Evolutionary conservation across 2,797 vertebrate genomes (phyloP), one percentile per base, ranked within the genome.

Genomic region (Centropyge bicolor): DNA sequence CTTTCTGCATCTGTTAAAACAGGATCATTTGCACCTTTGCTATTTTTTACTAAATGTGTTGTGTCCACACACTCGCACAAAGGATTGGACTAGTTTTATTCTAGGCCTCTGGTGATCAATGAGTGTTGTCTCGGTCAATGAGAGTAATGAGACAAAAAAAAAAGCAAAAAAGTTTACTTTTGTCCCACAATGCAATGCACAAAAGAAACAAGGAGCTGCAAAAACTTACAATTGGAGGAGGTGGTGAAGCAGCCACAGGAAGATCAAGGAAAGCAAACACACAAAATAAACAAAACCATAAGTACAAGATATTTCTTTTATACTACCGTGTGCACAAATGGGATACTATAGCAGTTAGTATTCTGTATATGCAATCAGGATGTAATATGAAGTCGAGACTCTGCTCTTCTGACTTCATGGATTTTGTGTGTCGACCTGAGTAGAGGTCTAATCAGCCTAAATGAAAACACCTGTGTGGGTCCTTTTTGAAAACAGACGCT

Each of bases 401-500:
- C 14, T 27, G 14, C n/a, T 71, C 35, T 59, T 46, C 13, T 49
- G 49, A 69, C 51, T 52, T 45, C 6, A 31, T 52, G 69, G 56
- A 1, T 17, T 52, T 67, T 31, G 10, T 20, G 6, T 7, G 1
- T 14, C 17, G 51, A 72, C 8, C 46, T 60, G 48, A 43, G 48
- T 46, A 43, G 66, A 59, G 38, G 55, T 69, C 38, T 72, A 68
- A 81, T 71, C 46, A 66, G 45, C 40, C 24, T 40, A 7, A 79
- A 69, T 70, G 27, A 38, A 81, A 51, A 52, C 66, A 57, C 31
- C 36, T 74, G 48, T 49, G 17, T 31, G 60, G 36, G 46, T 22
- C n/a, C 31, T 43, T 14, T 62, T 55, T 12, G 10, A 55, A 70
- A 43, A 31, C 11, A 55, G 20, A 74, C 10, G 2, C 14, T 65